phyloP scores from a whole-genome alignment of 2,797 vertebrate species.

The Antrozous pallidus region DNA sequence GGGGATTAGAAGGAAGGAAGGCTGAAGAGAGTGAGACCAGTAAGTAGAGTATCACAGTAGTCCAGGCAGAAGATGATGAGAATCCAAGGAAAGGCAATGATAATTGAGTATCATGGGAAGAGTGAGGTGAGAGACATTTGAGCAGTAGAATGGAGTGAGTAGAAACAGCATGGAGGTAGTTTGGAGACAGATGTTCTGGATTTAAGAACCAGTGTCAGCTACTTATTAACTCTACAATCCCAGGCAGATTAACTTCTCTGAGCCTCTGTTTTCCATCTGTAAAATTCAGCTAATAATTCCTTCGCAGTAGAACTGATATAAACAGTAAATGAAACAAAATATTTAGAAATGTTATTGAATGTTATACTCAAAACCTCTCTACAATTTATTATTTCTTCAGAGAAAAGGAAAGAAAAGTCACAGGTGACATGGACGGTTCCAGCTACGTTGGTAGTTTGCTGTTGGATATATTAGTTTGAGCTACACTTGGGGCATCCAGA shows the following conservation, averaged over 20 bases:
- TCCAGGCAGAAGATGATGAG: background rate
- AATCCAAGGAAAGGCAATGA: conserved; percentile 14
- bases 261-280: background rate
- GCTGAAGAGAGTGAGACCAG: background rate
- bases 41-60: background rate
- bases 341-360: background rate
- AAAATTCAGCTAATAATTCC: background rate
- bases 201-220: background rate
- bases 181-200: background rate
- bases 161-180: background rate
- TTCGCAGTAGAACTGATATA: background rate
- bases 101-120: background rate
- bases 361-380: background rate
- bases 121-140: background rate
- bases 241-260: background rate
- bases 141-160: background rate
- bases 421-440: background rate
- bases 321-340: conserved; percentile 40
- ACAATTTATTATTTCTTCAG: background rate
- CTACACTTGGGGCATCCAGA: background rate
- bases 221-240: background rate
- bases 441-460: background rate
- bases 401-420: background rate
- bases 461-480: conserved; percentile 24
- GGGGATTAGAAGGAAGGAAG: background rate